These are phyloP conservation scores for Drosophila anomelani DNA, from an alignment of 2,888 invertebrate genomes.

Conservation along the genomic window DNA sequence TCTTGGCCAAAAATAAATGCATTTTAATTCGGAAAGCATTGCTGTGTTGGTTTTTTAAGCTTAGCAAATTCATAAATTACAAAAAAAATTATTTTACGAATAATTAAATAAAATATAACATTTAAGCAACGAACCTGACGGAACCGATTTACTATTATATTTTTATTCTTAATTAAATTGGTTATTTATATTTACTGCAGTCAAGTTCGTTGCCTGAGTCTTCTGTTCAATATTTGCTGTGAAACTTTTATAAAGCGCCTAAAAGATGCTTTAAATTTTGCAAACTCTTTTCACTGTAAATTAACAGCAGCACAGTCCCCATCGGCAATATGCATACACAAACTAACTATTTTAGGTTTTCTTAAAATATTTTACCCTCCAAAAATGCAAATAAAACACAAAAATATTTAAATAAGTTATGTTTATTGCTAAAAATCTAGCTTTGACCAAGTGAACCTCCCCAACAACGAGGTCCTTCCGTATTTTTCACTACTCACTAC, in stretches of 20 bases:
- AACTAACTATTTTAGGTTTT: background rate
- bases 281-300: background rate
- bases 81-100: too few relatives aligned
- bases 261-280: slow-evolving; percentile 33
- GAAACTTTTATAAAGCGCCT: slow-evolving; percentile 35
- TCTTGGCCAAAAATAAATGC: too few relatives aligned
- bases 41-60: too few relatives aligned
- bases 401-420: slow-evolving; percentile 55
- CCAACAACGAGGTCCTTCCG: slow-evolving; percentile 42
- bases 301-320: background rate
- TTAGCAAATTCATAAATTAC: too few relatives aligned
- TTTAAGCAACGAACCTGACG: too few relatives aligned
- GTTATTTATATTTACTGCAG: too few relatives aligned
- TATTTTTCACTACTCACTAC: slow-evolving; percentile 59
- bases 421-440: slow-evolving; percentile 65
- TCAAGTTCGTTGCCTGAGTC: too few relatives aligned
- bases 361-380: background rate
- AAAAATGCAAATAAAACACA: background rate
- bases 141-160: too few relatives aligned
- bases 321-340: background rate
- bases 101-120: too few relatives aligned
- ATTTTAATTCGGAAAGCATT: too few relatives aligned
- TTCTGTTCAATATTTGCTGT: too few relatives aligned
- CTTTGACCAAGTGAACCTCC: slow-evolving; percentile 40
- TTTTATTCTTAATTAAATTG: too few relatives aligned